These are phyloP conservation scores for Notoglanidium macrostoma DNA, from an alignment of 2,797 vertebrate species.

Conservation along the genomic window DNA sequence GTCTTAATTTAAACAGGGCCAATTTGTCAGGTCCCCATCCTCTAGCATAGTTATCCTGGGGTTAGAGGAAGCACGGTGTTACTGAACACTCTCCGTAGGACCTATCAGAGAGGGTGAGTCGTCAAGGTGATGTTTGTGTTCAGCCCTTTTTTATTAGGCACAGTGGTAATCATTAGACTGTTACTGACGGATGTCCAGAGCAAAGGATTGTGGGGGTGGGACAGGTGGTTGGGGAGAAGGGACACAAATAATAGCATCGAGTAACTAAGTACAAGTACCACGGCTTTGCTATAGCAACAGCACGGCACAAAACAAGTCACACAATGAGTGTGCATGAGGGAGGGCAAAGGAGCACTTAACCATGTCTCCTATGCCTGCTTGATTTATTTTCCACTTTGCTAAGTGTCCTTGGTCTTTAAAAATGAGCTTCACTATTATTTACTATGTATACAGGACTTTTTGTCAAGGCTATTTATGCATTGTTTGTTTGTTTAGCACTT, in stretches of 20 bases:
- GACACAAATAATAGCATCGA: conserved; percentile 59
- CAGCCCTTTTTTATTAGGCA: conserved; percentile 45
- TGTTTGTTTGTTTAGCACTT: not conserved
- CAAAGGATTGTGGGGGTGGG: conserved; percentile 52
- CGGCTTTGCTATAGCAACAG: conserved; percentile 60
- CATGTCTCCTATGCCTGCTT: conserved; percentile 41
- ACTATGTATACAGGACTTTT: not conserved
- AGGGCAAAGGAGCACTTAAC: conserved; percentile 37
- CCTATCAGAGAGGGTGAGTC: conserved; percentile 40
- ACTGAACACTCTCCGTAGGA: conserved; percentile 31
- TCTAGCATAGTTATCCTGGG: conserved; percentile 19
- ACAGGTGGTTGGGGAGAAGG: conserved; percentile 56
- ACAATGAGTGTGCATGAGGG: conserved; percentile 53
- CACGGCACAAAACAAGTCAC: conserved; percentile 57
- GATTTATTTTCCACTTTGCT: conserved; percentile 39
- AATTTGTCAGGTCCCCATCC: conserved; percentile 36
- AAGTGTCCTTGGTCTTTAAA: conserved; percentile 38
- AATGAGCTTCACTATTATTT: conserved; percentile 20
- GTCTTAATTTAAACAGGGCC: conserved; percentile 37
- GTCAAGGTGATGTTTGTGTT: conserved; percentile 61
- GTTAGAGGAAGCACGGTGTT: conserved; percentile 24
- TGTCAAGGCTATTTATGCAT: not conserved
- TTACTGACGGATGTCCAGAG: conserved; percentile 49
- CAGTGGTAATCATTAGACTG: conserved; percentile 63
- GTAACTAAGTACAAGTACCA: conserved; percentile 62